phyloP scores from a whole-genome alignment of 2,113 vertebrate genomes.

The Tychaedon coryphoeus region DNA sequence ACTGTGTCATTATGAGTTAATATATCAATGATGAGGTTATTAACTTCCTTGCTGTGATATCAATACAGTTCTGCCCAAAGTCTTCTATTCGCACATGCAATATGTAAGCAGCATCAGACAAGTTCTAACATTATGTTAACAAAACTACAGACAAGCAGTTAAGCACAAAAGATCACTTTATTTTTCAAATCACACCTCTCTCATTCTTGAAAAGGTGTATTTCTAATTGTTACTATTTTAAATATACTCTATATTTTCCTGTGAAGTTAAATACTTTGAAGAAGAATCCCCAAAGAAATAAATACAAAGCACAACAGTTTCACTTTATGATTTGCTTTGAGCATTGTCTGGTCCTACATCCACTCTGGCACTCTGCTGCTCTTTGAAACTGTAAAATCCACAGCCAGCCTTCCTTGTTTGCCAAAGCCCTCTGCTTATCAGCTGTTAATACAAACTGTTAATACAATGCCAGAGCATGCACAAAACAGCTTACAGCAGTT shows the following conservation, averaged over 20 bases:
- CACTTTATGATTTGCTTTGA: background rate
- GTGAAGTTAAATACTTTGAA: constrained; percentile 33
- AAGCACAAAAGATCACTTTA: constrained; percentile 56
- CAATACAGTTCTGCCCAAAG: background rate
- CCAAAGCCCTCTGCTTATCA: background rate
- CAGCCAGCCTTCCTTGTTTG: background rate
- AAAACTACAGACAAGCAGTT: background rate
- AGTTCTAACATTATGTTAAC: background rate
- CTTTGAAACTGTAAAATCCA: background rate
- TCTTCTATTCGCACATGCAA: background rate
- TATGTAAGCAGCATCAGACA: background rate
- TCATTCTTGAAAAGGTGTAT: constrained; percentile 31
- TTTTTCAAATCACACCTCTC: constrained; percentile 39
- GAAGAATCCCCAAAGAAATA: constrained; percentile 25
- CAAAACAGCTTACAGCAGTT: background rate
- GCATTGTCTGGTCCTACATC: constrained; percentile 21
- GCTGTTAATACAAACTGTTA: background rate
- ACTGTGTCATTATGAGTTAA: background rate
- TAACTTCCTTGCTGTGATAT: background rate
- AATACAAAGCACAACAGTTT: constrained; percentile 36
- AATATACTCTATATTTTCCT: constrained; percentile 16
- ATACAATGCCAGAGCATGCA: background rate
- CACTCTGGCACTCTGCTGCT: background rate
- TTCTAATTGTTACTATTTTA: constrained; percentile 19
- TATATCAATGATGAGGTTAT: background rate